A percentile compares a stretch with the other conserved stretches of the same genome.
phyloP scores from a whole-genome alignment of 2,113 vertebrate species.

The Pangasianodon gigas region DNA sequence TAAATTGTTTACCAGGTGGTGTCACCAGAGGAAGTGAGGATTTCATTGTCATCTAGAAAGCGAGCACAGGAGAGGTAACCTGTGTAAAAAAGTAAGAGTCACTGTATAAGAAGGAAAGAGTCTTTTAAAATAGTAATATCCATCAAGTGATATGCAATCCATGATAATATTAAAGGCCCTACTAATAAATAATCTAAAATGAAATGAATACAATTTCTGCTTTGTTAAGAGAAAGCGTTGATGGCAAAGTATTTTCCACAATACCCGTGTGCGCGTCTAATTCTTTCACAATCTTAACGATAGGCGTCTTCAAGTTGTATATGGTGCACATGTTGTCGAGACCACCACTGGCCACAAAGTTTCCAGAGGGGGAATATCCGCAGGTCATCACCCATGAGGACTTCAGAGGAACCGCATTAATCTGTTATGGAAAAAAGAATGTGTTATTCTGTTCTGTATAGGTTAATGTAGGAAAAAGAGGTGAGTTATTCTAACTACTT shows the following conservation, averaged over 20 bases:
- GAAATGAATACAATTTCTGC: neutral
- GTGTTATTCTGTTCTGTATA: neutral
- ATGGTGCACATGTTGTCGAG: slow-evolving; percentile 78
- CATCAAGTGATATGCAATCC: neutral
- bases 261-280: slow-evolving; percentile 76
- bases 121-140: neutral
- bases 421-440: slow-evolving; percentile 51
- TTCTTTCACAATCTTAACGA: slow-evolving; percentile 73
- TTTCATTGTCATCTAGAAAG: slow-evolving; percentile 75
- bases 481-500: neutral
- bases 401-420: slow-evolving; percentile 75
- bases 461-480: neutral
- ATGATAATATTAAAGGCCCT: neutral
- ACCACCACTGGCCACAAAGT: slow-evolving; percentile 77
- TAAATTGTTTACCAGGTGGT: slow-evolving; percentile 74
- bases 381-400: slow-evolving; percentile 82
- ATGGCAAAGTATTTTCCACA: neutral
- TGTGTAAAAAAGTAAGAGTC: slow-evolving; percentile 40
- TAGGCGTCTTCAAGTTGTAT: slow-evolving; percentile 72
- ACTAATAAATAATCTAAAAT: neutral
- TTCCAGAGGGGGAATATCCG: slow-evolving; percentile 75
- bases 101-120: neutral
- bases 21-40: slow-evolving; percentile 77
- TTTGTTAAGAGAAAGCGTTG: neutral
- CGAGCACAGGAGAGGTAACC: slow-evolving; percentile 77